Evolutionary conservation across 2,113 vertebrate genomes (phyloP), one percentile per base, ranked within the genome.

Genomic region (Sylvia atricapilla): DNA sequence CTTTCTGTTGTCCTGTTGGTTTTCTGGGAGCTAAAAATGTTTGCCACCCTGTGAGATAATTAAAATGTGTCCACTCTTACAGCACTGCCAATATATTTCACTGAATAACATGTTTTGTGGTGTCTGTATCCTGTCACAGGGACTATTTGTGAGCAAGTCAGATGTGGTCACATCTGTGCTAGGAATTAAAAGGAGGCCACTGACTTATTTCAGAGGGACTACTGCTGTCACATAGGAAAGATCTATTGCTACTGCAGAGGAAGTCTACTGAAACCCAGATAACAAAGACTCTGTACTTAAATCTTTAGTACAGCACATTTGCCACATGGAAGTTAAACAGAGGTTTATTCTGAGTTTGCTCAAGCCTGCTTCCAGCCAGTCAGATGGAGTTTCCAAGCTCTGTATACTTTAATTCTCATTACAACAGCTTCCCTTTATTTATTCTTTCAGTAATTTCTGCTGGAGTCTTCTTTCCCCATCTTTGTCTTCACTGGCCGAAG

Each of bases 111-210:
- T 74, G 41, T 37, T 83, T 66, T 74, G 75, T 73, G 67, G 63
- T 88, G 56, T 67, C 52, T 67, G 43, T 64, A 60, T 92, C 76
- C 76, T 93, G 88, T 93, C 73, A 75, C 31, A 35, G n/a, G 44
- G 69, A 60, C 52, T 49, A 64, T 53, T 75, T 86, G 47, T 75
- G 76, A 89, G 72, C 20, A 67, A 90, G 56, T 64, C 77, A 84
- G 79, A 90, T 93, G 92, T 87, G 79, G 90, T 81, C 76, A 94
- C 83, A 96, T 95, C 79, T 91, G 83, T 84, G 83, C 64, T 41
- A 75, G 68, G 79, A 93, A 84, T 81, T 90, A 77, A 82, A 82
- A 84, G 60, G 75, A 80, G 63, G 68, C 72, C 56, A 37, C 63
- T 93, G 81, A 84, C 68, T 95, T 94, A 70, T 75, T 94, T 81